Evolutionary conservation across 2,888 invertebrate species (phyloP).

Genomic region (Tenthredo scrophulariae): DNA sequence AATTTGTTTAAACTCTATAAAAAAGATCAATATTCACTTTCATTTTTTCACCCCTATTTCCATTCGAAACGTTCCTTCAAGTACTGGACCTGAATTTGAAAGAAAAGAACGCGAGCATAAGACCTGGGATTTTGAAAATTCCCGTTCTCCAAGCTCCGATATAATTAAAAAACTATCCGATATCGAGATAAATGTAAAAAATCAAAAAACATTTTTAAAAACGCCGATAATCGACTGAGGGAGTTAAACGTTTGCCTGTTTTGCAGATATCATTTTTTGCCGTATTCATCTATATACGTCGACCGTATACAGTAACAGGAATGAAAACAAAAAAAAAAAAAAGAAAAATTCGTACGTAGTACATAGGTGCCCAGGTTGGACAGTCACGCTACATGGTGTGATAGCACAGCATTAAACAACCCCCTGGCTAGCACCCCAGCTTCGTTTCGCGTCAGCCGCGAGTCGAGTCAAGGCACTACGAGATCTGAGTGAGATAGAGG

Average conservation of each 20-base stretch:
- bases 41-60: no score
- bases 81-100: not conserved
- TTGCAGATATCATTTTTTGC: not conserved
- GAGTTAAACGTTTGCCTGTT: not conserved
- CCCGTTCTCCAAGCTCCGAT: not conserved
- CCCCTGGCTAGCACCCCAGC: constrained; percentile 52
- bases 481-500: constrained; percentile 50
- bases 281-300: not conserved
- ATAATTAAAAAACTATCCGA: not conserved
- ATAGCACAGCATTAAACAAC: constrained; percentile 66
- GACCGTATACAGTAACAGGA: not conserved
- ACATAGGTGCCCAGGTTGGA: constrained; percentile 44
- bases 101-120: no score
- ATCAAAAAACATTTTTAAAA: not conserved
- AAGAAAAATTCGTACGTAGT: not conserved
- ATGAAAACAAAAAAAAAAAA: not conserved
- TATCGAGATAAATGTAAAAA: not conserved
- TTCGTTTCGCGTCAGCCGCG: constrained; percentile 8
- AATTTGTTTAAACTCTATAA: not conserved
- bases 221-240: not conserved
- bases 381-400: constrained; percentile 71
- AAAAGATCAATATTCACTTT: not conserved
- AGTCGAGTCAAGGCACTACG: constrained; percentile 15
- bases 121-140: not conserved
- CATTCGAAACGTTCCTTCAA: no score